Evolutionary conservation across 2,797 vertebrate genomes (phyloP), one percentile per base, ranked within the genome.

Genomic region (Anisognathus igniventris): DNA sequence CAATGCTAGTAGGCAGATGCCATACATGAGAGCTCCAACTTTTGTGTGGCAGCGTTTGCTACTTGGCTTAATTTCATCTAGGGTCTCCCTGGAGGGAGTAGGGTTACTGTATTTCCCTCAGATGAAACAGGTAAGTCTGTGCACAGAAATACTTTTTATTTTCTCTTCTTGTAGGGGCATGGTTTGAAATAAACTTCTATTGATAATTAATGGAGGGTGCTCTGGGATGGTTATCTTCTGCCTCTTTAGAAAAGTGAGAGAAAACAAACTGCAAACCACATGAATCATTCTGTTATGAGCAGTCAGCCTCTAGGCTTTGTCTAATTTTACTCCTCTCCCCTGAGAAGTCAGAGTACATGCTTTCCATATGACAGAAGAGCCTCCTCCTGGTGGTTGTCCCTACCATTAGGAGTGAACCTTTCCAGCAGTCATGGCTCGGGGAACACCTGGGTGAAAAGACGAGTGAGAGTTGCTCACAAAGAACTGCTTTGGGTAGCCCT

Each of bases 21-120:
- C 12, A 12, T 6, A 5, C 3, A 25, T 0, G 2, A 20, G 7
- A 70, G 7, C 13, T 28, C 5, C 31, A 76, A 48, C 2, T 79
- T 58, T 6, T 13, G 0, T 7, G 3, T 37, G 19, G 4, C 10
- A 86, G 10, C 27, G 37, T 40, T 50, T 47, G 3, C 10, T 54
- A 8, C n/a, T 58, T 71, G 60, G 2, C 9, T 20, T 14, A 61
- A 8, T 64, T 87, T 79, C 14, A 30, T 13, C 16, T 14, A 27
- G 6, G 14, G 2, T 66, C 8, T 73, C 27, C 21, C 19, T 64
- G 42, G 18, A 90, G 37, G 7, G 4, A 73, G 13, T 22, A n/a
- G 3, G 2, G 21, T 62, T 66, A 53, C 28, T 25, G 4, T 6
- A n/a, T 45, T 62, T 73, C 9, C 37, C 27, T 42, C 33, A 31